A percentile compares a stretch with the other conserved stretches of the same genome.
phyloP scores from a whole-genome alignment of 2,888 invertebrate species.

The Stenichneumon culpator region DNA sequence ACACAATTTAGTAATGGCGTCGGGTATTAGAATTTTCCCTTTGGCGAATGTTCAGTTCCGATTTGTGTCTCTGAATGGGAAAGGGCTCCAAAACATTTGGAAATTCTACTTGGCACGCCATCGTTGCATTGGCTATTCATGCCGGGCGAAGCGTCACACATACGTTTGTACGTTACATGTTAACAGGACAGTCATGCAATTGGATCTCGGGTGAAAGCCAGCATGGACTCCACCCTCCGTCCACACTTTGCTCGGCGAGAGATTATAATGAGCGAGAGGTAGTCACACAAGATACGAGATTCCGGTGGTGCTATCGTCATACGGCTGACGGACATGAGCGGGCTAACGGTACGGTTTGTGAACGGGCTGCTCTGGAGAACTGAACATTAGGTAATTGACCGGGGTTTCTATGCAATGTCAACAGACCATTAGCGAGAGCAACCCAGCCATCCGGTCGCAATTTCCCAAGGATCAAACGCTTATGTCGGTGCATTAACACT shows the following conservation, averaged over 20 bases:
- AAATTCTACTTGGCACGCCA: not conserved
- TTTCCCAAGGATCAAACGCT: constrained; percentile 62
- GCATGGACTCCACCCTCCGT: not conserved
- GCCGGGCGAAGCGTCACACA: not conserved
- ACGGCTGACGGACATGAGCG: constrained; percentile 41
- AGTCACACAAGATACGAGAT: constrained; percentile 17
- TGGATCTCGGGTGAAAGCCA: constrained; percentile 52
- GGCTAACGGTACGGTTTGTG: constrained; percentile 6
- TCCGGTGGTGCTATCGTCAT: constrained; percentile 25
- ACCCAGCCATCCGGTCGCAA: constrained; percentile 25
- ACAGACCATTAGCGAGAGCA: constrained; percentile 59
- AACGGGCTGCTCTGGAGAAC: constrained; percentile 22
- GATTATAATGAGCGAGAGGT: constrained; percentile 10
- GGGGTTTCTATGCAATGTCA: constrained; percentile 61
- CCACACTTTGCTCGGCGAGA: constrained; percentile 16
- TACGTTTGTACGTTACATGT: not conserved
- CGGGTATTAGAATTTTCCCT: not conserved
- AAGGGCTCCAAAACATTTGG: not conserved
- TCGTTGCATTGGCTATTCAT: not conserved
- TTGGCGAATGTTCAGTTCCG: not conserved
- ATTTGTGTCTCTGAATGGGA: not conserved
- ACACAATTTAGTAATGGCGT: not conserved
- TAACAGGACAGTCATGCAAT: constrained; percentile 47
- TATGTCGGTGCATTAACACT: constrained; percentile 49
- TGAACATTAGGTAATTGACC: constrained; percentile 64